Evolutionary conservation across 2,113 vertebrate species (phyloP).

Genomic region (Acanthisitta chloris): DNA sequence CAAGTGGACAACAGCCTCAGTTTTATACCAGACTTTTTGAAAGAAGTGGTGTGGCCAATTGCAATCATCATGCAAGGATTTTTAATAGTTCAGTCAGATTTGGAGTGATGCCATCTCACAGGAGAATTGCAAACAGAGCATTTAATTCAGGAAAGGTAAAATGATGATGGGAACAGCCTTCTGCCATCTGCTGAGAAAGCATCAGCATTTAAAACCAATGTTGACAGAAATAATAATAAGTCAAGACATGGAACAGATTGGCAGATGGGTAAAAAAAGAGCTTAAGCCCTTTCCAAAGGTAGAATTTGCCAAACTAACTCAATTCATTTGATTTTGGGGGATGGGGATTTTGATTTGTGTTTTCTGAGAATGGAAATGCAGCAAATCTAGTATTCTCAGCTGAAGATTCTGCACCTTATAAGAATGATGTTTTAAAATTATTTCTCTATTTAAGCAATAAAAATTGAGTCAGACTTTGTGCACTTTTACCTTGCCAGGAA

Average conservation of each 20-base stretch:
- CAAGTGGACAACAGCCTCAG: neutral
- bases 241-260: neutral
- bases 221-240: neutral
- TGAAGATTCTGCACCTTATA: fast-evolving
- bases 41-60: neutral
- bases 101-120: neutral
- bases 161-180: neutral
- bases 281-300: neutral
- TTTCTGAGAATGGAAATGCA: neutral
- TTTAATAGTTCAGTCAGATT: neutral
- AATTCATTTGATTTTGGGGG: neutral
- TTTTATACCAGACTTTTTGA: neutral
- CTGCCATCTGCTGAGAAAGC: neutral
- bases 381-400: neutral
- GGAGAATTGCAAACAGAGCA: neutral
- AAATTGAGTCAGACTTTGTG: neutral
- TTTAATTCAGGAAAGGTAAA: neutral
- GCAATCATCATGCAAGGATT: neutral
- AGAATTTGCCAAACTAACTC: neutral
- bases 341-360: neutral
- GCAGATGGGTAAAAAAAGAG: neutral
- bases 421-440: neutral
- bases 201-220: neutral
- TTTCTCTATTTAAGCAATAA: neutral
- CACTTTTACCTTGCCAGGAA: neutral